Conservation (phyloP, 2,888 invertebrate species). For the Sclerodermus sp. region DNA sequence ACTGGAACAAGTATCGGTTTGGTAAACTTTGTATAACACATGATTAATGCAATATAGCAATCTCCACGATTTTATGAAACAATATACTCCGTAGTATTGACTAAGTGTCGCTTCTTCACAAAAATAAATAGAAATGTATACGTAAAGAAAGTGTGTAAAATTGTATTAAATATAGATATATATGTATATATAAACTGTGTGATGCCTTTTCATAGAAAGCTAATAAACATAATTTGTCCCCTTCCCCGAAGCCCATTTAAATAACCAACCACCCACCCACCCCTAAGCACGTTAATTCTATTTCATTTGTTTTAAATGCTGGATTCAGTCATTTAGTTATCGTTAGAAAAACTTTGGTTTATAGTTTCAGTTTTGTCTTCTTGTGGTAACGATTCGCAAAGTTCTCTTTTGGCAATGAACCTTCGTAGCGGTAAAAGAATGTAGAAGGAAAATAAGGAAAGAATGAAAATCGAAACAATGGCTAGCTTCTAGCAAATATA, state of each 20-base stretch:
- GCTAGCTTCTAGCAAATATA: slow-evolving; percentile 1
- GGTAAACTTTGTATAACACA: not conserved
- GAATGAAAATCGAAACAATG: not conserved
- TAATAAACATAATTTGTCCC: no score
- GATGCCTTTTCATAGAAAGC: no score
- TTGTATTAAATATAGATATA: not conserved
- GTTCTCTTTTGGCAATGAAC: no score
- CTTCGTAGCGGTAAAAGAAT: no score
- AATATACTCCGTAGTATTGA: not conserved
- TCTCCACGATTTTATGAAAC: slow-evolving; percentile 40
- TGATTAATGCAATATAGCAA: slow-evolving; percentile 23
- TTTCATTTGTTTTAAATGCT: no score
- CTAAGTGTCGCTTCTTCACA: not conserved
- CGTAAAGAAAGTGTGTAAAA: no score
- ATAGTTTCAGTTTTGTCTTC: no score
- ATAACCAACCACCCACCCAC: no score
- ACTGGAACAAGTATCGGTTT: not conserved
- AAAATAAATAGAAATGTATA: not conserved
- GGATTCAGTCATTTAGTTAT: no score
- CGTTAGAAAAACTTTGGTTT: no score
- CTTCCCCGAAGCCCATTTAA: not conserved
- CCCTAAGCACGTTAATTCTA: not conserved
- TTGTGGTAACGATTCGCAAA: no score
- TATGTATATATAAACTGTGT: not conserved
- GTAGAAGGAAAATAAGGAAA: not conserved